Conservation (phyloP, 2,113 vertebrate species). For the Macquaria ambigua region DNA sequence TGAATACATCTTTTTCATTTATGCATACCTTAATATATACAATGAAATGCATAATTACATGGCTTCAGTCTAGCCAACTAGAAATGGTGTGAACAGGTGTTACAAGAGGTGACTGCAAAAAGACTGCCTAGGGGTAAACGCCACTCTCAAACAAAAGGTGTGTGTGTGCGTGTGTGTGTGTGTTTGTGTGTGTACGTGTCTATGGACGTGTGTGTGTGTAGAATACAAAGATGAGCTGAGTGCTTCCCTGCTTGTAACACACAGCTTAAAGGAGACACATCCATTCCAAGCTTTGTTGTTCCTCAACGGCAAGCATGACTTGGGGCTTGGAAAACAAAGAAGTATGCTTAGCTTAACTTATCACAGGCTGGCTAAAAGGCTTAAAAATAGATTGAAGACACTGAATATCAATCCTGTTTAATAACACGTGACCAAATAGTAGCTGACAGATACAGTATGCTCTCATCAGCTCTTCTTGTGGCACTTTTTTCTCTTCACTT, state of each 20-base stretch:
- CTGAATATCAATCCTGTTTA: background rate
- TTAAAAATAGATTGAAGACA: background rate
- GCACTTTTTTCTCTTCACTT: constrained; percentile 15
- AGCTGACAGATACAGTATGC: background rate
- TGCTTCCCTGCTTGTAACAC: constrained; percentile 21
- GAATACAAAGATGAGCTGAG: constrained; percentile 54
- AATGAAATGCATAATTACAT: constrained; percentile 6
- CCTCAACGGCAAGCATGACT: constrained; percentile 10
- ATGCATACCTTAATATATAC: constrained; percentile 9
- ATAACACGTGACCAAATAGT: background rate
- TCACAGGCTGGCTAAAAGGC: background rate
- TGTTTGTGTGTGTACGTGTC: constrained; percentile 2
- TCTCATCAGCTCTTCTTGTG: constrained; percentile 26
- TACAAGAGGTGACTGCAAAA: constrained; percentile 40
- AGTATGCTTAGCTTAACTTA: background rate
- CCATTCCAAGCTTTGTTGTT: constrained; percentile 8
- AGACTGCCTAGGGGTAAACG: constrained; percentile 21
- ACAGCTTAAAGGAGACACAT: constrained; percentile 24
- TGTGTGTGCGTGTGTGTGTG: constrained; percentile 22
- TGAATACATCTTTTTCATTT: background rate
- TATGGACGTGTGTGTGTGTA: constrained; percentile 8
- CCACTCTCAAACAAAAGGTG: constrained; percentile 22
- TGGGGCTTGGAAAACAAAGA: constrained; percentile 16
- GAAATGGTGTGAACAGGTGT: constrained; percentile 39
- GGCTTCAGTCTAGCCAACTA: background rate